Base-by-base conservation (phyloP, 2,888 invertebrate species). In the Selenia dentaria region DNA sequence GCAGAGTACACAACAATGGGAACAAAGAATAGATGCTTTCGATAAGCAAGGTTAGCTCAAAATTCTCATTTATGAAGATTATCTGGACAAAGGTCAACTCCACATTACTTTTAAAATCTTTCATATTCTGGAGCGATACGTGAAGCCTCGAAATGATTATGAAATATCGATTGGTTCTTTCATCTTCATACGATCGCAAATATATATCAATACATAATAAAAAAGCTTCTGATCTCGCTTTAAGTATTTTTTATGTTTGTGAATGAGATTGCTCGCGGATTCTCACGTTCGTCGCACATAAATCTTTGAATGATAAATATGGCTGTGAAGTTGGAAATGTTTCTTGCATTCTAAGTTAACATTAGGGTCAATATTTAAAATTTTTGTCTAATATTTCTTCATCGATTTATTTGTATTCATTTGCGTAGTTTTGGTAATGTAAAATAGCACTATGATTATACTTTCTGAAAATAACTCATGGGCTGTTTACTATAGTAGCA, bases 251-350 rank as follows among this genome's bases (percentile, higher is more conserved):
- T 43, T 39, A 22, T 41, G 36, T 41, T 32, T 41, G 47, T 47
- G 46, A 58, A 68, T 57, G 51, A 54, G 55, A 65, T 66, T 65
- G 63, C 63, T 60, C 47, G 53, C 52, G 56, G 57, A 61, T 61
- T 59, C 57, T 56, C 57, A 59, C 51, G 43, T 53, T 59, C 50
- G 53, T 63, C 54, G 54, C 45, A 28, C 37, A 41, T 55, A 51
- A 41, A 59, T 46, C 35, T 44, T 47, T 34, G 44, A 44, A 27
- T 41, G 43, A 41, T 47, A 52, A 44, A 52, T 48, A 31, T 31
- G 35, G 40, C 43, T 11, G 35, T n/a, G 13, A 32, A 34, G 39
- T 34, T 39, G 39, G 25, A 44, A 39, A 33, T 25, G 29, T 35
- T 27, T 24, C 24, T 24, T 27, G 16, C 32, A 36, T 16, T 37